Evolutionary conservation across 2,113 vertebrate species (phyloP).

Genomic region (Macroglossus sobrinus): DNA sequence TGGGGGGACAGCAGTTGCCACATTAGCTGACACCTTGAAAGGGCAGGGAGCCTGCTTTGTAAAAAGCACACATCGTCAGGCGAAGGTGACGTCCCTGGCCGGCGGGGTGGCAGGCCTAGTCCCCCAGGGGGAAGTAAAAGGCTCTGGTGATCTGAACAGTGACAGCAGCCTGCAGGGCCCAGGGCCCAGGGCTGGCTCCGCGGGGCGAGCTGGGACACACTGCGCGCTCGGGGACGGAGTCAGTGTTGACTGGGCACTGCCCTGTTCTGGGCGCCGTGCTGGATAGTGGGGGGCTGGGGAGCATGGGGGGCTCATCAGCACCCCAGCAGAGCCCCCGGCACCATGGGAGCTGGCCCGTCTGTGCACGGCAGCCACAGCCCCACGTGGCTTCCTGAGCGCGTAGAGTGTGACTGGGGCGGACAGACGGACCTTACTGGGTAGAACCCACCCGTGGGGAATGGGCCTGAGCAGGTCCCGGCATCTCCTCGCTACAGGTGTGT

Average conservation of each 20-base stretch:
- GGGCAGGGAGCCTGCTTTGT: not conserved
- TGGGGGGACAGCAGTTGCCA: not conserved
- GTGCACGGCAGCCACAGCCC: not conserved
- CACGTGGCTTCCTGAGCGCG: accelerated
- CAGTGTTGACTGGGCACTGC: accelerated
- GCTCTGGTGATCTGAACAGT: not conserved
- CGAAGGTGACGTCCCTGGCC: not conserved
- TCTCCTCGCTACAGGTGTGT: accelerated
- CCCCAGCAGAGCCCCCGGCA: not conserved
- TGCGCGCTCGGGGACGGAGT: not conserved
- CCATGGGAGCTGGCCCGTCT: accelerated
- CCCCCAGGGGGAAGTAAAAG: not conserved
- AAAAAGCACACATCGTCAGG: not conserved
- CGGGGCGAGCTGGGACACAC: not conserved
- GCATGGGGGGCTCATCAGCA: accelerated
- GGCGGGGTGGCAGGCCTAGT: not conserved
- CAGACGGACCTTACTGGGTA: accelerated
- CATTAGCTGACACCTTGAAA: not conserved
- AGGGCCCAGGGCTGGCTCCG: not conserved
- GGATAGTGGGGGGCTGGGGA: not conserved
- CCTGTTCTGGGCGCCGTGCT: not conserved
- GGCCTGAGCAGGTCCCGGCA: not conserved
- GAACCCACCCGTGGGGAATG: no score
- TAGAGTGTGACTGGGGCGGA: not conserved
- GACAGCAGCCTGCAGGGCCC: not conserved